These are phyloP conservation scores for Chelonus insularis DNA, from an alignment of 1,140 invertebrate species.

Conservation along the genomic window DNA sequence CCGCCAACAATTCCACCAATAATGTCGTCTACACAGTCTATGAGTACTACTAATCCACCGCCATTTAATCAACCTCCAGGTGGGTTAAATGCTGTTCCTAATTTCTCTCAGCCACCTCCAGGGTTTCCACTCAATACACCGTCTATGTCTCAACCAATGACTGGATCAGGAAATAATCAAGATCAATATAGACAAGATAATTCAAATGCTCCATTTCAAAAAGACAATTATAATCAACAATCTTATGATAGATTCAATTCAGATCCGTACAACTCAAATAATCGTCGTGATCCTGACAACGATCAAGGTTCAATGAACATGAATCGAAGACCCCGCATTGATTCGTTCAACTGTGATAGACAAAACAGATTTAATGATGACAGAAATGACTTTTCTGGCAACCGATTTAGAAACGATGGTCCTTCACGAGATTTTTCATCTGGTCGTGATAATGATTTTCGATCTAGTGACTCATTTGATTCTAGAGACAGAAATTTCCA, in stretches of 20 bases:
- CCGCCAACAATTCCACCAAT: slow-evolving; percentile 13
- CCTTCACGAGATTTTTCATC: slow-evolving; percentile 17
- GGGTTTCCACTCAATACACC: slow-evolving; percentile 23
- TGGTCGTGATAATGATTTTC: slow-evolving; percentile 26
- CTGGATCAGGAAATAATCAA: not conserved
- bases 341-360: slow-evolving; percentile 28
- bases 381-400: slow-evolving; percentile 11
- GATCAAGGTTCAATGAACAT: slow-evolving; percentile 17
- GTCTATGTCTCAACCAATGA: not conserved
- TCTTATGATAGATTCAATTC: slow-evolving; percentile 6
- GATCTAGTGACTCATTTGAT: slow-evolving; percentile 34
- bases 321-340: slow-evolving; percentile 20
- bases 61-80: slow-evolving; percentile 29
- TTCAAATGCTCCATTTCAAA: not conserved
- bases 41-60: not conserved
- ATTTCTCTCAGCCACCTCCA: slow-evolving; percentile 41
- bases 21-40: slow-evolving; percentile 8
- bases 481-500: slow-evolving; percentile 24
- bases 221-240: slow-evolving; percentile 3
- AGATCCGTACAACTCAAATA: slow-evolving; percentile 26
- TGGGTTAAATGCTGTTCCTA: slow-evolving; percentile 24
- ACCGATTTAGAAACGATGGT: slow-evolving; percentile 17
- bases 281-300: slow-evolving; percentile 14
- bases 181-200: not conserved
- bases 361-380: slow-evolving; percentile 15